A percentile compares a stretch with the other conserved stretches of the same genome.
Conservation (phyloP, 37 sponge, comb jelly and placozoan genomes). For the Chondrosia reniformis region DNA sequence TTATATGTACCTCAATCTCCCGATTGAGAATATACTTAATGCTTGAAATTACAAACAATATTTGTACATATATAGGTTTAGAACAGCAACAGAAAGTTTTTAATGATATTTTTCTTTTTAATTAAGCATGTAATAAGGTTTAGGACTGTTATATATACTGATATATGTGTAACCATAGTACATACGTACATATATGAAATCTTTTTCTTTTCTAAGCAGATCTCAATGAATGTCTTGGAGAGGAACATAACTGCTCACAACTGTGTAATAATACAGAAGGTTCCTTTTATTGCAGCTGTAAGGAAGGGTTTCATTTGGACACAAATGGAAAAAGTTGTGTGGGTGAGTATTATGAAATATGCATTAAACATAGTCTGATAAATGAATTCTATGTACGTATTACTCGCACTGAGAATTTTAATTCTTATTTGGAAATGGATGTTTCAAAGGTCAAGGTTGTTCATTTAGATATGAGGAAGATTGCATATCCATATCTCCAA, state of each 20-base stretch:
- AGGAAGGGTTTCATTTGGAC: background rate
- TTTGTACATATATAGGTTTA: background rate
- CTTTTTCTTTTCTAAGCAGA: background rate
- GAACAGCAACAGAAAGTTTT: conserved; percentile 8
- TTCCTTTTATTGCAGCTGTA: conserved; percentile 2
- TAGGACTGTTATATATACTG: no score
- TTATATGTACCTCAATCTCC: no score
- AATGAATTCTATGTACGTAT: no score
- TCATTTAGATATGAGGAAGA: no score
- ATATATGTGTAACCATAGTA: no score
- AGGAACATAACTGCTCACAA: background rate
- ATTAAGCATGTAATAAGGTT: no score
- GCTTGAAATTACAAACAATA: background rate
- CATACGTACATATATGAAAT: background rate
- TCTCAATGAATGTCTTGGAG: background rate
- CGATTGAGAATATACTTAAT: no score
- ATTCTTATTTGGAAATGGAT: no score
- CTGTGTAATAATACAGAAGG: conserved; percentile 4
- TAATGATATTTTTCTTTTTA: conserved; percentile 29
- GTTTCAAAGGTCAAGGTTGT: no score
- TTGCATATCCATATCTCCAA: no score
- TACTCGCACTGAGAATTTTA: no score
- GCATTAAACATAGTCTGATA: background rate
- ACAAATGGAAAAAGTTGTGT: background rate
- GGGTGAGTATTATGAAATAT: background rate